Base-by-base conservation (phyloP, 2,888 invertebrate species). In the Drosophila subsilvestris region DNA sequence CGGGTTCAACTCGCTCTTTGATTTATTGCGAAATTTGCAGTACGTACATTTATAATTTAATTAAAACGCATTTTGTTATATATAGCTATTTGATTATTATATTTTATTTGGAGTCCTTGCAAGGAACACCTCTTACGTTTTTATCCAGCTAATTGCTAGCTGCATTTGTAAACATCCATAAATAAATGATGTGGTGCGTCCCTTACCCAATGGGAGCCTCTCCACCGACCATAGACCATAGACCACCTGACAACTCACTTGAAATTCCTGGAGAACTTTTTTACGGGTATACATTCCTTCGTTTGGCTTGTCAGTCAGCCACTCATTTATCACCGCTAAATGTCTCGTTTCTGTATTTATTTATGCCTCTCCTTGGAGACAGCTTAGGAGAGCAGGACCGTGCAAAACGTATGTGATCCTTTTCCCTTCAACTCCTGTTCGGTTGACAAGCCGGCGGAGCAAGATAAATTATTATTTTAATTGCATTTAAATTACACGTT, bases 401-500 rank as follows among this genome's bases (percentile, higher is more conserved):
- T 3, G 32, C 12, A 12, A 12, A 32, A 55, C 67, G 66, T 86
- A 62, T 80, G 81, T 73, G 82, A 45, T 71, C 61, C 18, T 50
- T 22, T 37, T 45, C 47, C 53, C 22, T 43, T 43, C 63, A 53
- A 56, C 50, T 51, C 61, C 53, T 47, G 55, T 42, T 22, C 79
- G 74, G 75, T 61, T 83, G 88, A 86, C 82, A 87, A 65, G 80
- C 69, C 50, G 43, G 51, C 61, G 65, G 86, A 84, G 63, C 74
- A 89, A 89, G 85, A 86, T 86, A 89, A 87, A 86, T 86, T 86
- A 86, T 89, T 86, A 79, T 86, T 89, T 86, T 86, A 86, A 86
- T 86, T 86, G 85, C 85, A 89, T 86, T 86, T 86, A 86, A 89
- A 86, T 86, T 86, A 87, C 75, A 86, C 69, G 43, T 49, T 61